Conservation (phyloP, 92 coral and sea anemone genomes). For the Epizoanthus scotinus region DNA sequence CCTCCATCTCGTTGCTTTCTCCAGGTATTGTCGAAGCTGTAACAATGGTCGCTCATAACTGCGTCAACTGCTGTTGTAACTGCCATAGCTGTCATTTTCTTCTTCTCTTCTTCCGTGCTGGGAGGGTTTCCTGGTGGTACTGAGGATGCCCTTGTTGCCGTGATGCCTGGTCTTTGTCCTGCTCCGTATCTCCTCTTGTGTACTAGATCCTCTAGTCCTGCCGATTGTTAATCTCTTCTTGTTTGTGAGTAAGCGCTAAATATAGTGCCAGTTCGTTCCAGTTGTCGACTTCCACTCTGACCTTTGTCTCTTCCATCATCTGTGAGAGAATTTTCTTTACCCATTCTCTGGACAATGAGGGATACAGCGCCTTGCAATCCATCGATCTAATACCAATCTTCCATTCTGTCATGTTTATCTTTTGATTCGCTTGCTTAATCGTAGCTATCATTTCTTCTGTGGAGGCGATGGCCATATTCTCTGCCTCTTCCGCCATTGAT, state of each 20-base stretch:
- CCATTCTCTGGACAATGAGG: not conserved
- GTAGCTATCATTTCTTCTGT: conserved; percentile 12
- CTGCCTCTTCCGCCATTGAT: no score
- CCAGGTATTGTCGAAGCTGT: conserved; percentile 1
- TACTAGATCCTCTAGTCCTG: no score
- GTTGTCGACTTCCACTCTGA: no score
- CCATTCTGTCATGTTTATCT: not conserved
- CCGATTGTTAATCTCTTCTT: no score
- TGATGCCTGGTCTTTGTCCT: conserved; percentile 19
- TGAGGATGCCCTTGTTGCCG: not conserved
- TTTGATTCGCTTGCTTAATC: not conserved
- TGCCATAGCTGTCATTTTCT: not conserved
- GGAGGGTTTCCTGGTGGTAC: conserved; percentile 14
- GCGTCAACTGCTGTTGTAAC: conserved; percentile 18
- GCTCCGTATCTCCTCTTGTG: not conserved
- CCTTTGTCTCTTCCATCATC: no score
- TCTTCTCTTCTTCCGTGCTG: not conserved
- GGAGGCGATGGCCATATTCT: no score
- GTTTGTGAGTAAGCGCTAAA: no score
- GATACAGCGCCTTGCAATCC: conserved; percentile 1
- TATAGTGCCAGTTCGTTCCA: no score
- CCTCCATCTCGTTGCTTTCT: not conserved
- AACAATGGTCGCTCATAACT: conserved; percentile 14
- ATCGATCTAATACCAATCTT: not conserved
- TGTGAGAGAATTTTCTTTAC: not conserved